Percentiles rank a stretch among this genome's conserved stretches.
These are phyloP conservation scores for Bradypodion pumilum DNA, from an alignment of 2,797 vertebrate species.

Conservation along the genomic window DNA sequence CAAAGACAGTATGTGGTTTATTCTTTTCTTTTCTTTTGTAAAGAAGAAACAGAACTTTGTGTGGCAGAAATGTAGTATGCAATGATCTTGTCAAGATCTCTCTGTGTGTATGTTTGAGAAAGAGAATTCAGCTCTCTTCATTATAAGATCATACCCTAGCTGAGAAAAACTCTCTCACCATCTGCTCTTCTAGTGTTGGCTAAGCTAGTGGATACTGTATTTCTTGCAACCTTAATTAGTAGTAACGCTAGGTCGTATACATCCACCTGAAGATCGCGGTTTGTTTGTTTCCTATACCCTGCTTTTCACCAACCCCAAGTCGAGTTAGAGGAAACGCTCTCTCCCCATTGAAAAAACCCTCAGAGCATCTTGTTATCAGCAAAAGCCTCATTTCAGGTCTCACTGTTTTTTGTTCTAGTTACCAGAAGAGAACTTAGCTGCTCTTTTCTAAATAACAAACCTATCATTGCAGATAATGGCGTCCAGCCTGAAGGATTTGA, in stretches of 20 bases:
- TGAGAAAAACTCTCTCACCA: fast-evolving
- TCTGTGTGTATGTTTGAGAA: background rate
- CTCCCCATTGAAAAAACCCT: conserved; percentile 30
- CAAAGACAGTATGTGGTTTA: conserved; percentile 16
- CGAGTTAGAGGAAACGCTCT: conserved; percentile 64
- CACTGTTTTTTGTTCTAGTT: background rate
- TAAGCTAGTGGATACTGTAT: fast-evolving
- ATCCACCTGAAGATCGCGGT: conserved; percentile 1
- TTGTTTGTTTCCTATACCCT: background rate
- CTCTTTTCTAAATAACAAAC: conserved; percentile 6
- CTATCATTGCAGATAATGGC: conserved; percentile 71
- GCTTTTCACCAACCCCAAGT: conserved; percentile 42
- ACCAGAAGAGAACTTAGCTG: background rate
- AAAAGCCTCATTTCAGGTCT: background rate
- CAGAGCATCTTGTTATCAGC: background rate
- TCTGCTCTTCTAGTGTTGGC: fast-evolving
- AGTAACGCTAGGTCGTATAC: fast-evolving
- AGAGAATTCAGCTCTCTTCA: background rate
- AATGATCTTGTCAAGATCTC: background rate
- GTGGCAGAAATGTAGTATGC: conserved; percentile 1
- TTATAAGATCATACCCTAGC: background rate
- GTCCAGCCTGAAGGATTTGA: conserved; percentile 78
- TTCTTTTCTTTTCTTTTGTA: no score
- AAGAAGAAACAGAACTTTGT: background rate
- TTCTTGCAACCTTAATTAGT: background rate